Conservation (phyloP, 2,797 vertebrate genomes). For the Hydrolagus colliei region DNA sequence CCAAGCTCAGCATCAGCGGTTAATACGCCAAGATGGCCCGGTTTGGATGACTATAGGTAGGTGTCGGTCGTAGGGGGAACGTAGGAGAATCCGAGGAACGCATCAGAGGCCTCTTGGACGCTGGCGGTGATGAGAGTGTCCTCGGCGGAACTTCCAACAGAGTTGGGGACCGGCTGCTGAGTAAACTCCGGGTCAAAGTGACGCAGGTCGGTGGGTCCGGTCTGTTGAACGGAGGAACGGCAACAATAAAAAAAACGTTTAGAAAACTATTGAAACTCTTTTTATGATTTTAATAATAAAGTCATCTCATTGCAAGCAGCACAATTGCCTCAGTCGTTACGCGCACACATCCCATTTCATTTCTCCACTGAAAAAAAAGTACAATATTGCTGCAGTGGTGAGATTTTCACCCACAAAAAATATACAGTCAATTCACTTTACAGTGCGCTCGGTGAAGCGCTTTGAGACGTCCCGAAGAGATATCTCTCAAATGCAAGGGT, state of each 20-base stretch:
- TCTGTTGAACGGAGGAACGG: conserved; percentile 43
- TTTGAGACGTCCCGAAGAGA: too few species aligned
- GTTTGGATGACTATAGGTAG: conserved; percentile 47
- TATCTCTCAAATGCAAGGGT: too few species aligned
- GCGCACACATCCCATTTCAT: neutral
- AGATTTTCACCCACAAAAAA: too few species aligned
- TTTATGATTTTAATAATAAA: neutral
- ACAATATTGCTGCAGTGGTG: neutral
- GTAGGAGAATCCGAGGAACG: conserved; percentile 69
- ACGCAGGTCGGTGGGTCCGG: conserved; percentile 61
- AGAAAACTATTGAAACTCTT: neutral
- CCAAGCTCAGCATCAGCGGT: neutral
- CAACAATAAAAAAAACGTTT: neutral
- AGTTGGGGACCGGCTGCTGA: conserved; percentile 61
- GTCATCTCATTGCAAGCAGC: neutral
- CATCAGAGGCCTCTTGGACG: conserved; percentile 60
- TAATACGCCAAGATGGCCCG: neutral
- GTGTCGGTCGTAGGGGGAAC: conserved; percentile 50
- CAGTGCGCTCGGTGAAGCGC: too few species aligned
- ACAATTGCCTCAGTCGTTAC: neutral
- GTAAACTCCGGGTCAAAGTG: conserved; percentile 74
- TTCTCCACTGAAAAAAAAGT: neutral
- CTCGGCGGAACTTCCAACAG: conserved; percentile 55
- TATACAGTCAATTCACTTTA: too few species aligned
- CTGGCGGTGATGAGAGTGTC: conserved; percentile 55